These are phyloP conservation scores for Sparus aurata DNA, from an alignment of 2,797 vertebrate species.

Conservation along the genomic window DNA sequence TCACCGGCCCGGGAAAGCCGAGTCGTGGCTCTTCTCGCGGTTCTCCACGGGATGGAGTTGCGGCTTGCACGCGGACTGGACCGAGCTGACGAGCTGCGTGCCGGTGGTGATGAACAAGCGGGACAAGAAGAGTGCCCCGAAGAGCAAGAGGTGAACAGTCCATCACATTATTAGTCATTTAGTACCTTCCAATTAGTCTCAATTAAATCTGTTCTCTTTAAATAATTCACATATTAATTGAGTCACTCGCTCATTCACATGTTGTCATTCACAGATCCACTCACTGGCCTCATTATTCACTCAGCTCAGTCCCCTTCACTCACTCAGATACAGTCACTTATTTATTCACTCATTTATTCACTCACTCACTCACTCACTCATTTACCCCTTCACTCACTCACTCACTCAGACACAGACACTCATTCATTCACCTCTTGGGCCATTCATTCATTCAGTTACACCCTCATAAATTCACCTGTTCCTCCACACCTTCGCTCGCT, in stretches of 20 bases:
- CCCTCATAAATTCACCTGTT: neutral
- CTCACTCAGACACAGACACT: neutral
- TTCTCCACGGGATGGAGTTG: constrained; percentile 98
- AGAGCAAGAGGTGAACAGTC: constrained; percentile 82
- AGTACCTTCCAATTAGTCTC: no score
- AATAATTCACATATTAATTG: no score
- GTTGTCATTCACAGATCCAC: neutral
- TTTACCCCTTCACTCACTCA: neutral
- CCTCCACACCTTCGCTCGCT: neutral
- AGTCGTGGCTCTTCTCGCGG: constrained; percentile 97
- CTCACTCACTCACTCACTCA: neutral
- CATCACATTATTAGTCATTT: neutral
- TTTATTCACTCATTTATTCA: neutral
- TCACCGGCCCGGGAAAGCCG: constrained; percentile 91
- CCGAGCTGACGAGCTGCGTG: constrained; percentile 95
- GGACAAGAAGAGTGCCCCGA: constrained; percentile 82
- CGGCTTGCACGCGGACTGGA: constrained; percentile 97
- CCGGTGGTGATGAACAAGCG: constrained; percentile 91
- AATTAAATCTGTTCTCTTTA: no score
- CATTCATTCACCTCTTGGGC: neutral
- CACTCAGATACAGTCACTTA: neutral
- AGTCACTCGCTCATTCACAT: neutral
- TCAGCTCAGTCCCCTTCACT: no score
- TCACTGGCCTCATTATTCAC: neutral
- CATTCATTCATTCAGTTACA: neutral